Percentiles rank a stretch among this genome's conserved stretches.
Evolutionary conservation across 2,113 vertebrate species (phyloP).

Genomic region (Poicephalus meyeri): DNA sequence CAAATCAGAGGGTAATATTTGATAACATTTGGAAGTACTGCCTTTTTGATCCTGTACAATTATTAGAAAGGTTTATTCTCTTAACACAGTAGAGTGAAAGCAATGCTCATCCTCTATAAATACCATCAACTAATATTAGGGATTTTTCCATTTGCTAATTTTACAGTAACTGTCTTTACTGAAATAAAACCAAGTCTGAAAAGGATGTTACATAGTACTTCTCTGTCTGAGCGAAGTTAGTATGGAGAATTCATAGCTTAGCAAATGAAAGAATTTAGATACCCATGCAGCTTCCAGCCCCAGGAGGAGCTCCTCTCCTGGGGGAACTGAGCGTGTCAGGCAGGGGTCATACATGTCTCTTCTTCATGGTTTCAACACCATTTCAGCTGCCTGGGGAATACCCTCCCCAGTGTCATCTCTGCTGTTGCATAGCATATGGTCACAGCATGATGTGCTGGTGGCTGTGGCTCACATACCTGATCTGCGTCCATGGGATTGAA

Average conservation of each 20-base stretch:
- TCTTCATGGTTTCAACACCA: background rate
- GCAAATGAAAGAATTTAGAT: background rate
- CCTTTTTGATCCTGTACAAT: background rate
- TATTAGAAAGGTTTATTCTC: background rate
- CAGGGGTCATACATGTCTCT: accelerated
- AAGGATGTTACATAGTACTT: background rate
- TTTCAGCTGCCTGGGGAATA: background rate
- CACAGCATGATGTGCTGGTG: background rate
- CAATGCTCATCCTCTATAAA: background rate
- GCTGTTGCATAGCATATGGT: accelerated
- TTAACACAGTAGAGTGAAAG: background rate
- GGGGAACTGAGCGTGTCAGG: background rate
- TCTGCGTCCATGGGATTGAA: background rate
- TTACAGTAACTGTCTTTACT: background rate
- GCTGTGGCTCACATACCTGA: background rate
- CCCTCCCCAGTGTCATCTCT: background rate
- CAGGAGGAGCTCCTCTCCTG: background rate
- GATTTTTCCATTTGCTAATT: background rate
- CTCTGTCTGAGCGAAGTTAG: background rate
- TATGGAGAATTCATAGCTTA: background rate
- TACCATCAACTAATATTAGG: background rate
- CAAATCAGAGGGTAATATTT: background rate
- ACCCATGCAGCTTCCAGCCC: background rate
- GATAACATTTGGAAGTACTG: background rate
- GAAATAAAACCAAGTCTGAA: background rate